phyloP scores from a whole-genome alignment of 2,888 invertebrate genomes.

The Folsomia candida region DNA sequence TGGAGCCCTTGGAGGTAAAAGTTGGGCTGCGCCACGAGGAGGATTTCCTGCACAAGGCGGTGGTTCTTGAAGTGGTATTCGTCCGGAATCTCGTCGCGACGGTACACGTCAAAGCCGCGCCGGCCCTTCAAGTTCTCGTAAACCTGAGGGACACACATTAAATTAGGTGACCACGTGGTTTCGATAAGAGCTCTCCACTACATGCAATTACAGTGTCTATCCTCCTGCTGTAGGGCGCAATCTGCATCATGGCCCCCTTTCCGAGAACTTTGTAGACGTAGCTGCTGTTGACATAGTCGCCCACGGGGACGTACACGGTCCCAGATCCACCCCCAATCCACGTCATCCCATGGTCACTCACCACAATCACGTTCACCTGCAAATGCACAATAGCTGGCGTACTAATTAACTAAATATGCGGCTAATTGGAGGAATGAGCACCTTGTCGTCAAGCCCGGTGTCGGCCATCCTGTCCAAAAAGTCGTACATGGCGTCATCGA shows the following conservation, averaged over 20 bases:
- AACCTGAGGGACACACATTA: slow-evolving; percentile 35
- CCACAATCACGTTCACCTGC: slow-evolving; percentile 53
- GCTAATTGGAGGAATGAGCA: slow-evolving; percentile 15
- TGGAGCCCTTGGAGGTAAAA: slow-evolving; percentile 50
- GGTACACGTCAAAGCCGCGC: slow-evolving; percentile 53
- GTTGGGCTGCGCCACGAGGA: slow-evolving; percentile 56
- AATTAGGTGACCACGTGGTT: not conserved
- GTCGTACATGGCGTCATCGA: slow-evolving; percentile 51
- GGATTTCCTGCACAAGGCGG: slow-evolving; percentile 54
- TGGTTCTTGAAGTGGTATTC: slow-evolving; percentile 56
- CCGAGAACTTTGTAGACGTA: slow-evolving; percentile 51
- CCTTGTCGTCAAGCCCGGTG: slow-evolving; percentile 50
- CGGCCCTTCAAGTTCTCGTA: slow-evolving; percentile 48
- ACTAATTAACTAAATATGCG: not conserved
- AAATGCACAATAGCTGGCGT: too few species aligned
- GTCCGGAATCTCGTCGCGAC: slow-evolving; percentile 55
- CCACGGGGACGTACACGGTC: slow-evolving; percentile 50
- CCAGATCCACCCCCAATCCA: slow-evolving; percentile 49
- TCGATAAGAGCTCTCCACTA: too few species aligned
- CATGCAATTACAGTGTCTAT: slow-evolving; percentile 37
- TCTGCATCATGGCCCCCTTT: slow-evolving; percentile 51
- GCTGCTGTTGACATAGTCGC: slow-evolving; percentile 49
- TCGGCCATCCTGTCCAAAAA: slow-evolving; percentile 52
- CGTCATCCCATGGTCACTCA: slow-evolving; percentile 55
- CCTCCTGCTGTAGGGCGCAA: slow-evolving; percentile 48